These are phyloP conservation scores for Peromyscus polionotus DNA, from an alignment of 2,113 vertebrate species.

Conservation along the genomic window DNA sequence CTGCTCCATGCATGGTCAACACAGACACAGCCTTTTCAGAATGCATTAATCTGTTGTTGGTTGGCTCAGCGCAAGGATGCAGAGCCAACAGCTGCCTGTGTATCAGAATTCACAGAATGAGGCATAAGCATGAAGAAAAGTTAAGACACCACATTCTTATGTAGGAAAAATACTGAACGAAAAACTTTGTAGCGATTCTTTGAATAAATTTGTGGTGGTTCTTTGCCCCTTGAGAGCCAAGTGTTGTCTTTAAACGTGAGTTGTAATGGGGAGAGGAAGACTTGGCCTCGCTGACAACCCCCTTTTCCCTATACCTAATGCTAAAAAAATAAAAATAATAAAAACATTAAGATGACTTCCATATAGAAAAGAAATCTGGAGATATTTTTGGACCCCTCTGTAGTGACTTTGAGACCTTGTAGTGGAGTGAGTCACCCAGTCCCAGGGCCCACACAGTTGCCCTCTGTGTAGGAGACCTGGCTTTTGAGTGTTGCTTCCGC, in stretches of 20 bases:
- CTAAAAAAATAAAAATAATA: neutral
- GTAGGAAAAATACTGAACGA: neutral
- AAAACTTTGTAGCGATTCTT: neutral
- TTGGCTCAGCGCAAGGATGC: neutral
- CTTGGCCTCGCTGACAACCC: neutral
- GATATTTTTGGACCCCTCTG: neutral
- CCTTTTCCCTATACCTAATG: neutral
- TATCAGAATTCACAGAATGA: neutral
- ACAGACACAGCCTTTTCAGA: too few relatives aligned
- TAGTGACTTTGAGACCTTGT: neutral
- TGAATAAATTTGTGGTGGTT: neutral
- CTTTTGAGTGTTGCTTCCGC: slow-evolving; percentile 61
- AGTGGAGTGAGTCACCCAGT: neutral
- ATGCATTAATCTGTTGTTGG: too few relatives aligned
- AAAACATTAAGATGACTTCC: too few relatives aligned
- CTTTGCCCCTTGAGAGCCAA: neutral
- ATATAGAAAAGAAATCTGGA: fast-evolving
- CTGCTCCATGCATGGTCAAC: neutral
- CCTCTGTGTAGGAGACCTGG: neutral
- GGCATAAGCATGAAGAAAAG: neutral
- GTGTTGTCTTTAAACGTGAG: neutral
- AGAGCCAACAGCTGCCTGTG: neutral
- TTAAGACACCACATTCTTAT: neutral
- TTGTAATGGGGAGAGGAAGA: neutral
- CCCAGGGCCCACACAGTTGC: slow-evolving; percentile 22